Evolutionary conservation across 1,140 invertebrate genomes (phyloP).

Genomic region (Doryteuthis pealeii): DNA sequence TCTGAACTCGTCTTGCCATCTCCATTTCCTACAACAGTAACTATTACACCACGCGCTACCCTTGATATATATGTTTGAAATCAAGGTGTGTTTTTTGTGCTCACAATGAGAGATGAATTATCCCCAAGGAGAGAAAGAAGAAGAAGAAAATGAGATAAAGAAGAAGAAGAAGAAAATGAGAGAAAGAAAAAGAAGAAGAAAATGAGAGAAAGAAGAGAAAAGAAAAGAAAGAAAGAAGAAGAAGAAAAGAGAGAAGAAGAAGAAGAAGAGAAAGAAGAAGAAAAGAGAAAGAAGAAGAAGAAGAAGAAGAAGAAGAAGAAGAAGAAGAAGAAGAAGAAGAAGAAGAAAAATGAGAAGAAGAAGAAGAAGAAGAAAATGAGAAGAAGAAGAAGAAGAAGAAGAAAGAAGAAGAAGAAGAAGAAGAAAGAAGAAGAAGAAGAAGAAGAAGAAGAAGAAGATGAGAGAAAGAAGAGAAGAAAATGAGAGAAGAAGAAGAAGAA

Average conservation of each 20-base stretch:
- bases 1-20: no score
- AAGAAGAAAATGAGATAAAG: no score
- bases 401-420: conserved; percentile 69
- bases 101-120: no score
- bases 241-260: conserved; percentile 40
- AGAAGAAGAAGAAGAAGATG: conserved; percentile 65
- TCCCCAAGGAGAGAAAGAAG: no score
- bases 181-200: conserved; percentile 12
- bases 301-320: conserved; percentile 15
- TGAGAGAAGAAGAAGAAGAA: no score
- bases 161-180: conserved; percentile 18
- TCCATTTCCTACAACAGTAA: no score
- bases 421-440: conserved; percentile 64
- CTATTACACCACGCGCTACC: no score
- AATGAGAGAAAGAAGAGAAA: conserved; percentile 25
- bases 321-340: conserved; percentile 24
- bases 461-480: neutral
- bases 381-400: conserved; percentile 64
- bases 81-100: no score
- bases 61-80: no score
- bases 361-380: no score
- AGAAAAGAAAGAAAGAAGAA: conserved; percentile 58
- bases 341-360: no score
- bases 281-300: conserved; percentile 55
- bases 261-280: conserved; percentile 20